Evolutionary conservation across 2,797 vertebrate genomes (phyloP).

Genomic region (Gymnoscopelus braueri): DNA sequence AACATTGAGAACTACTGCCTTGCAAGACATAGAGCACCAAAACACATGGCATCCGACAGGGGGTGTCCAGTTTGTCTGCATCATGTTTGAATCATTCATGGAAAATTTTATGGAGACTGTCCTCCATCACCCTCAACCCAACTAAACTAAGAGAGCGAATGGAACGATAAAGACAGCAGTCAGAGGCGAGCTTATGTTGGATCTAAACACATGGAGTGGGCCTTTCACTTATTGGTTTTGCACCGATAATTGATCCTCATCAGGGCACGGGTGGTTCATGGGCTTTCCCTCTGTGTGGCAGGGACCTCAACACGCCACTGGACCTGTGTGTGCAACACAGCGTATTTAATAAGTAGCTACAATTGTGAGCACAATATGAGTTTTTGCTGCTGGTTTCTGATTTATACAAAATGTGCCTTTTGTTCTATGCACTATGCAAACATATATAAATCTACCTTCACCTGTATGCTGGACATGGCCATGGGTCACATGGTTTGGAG

Average conservation of each 20-base stretch:
- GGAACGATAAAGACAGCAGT: conserved; percentile 15
- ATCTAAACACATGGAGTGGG: conserved; percentile 21
- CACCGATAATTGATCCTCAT: conserved; percentile 16
- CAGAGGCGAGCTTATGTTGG: neutral
- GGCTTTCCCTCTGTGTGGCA: conserved; percentile 12
- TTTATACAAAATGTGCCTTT: too few relatives aligned
- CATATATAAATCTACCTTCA: too few relatives aligned
- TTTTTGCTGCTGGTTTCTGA: too few relatives aligned
- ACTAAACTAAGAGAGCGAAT: conserved; percentile 15
- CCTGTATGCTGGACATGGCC: too few relatives aligned
- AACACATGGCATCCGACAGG: conserved; percentile 15
- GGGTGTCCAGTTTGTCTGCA: conserved; percentile 12
- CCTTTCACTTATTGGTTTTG: neutral
- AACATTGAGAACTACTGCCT: neutral
- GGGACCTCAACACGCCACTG: conserved; percentile 22
- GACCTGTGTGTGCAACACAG: neutral
- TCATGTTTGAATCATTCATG: conserved; percentile 12
- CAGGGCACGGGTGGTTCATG: conserved; percentile 10
- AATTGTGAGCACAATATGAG: neutral
- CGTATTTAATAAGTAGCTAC: too few relatives aligned
- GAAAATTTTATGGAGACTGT: neutral
- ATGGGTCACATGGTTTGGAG: too few relatives aligned
- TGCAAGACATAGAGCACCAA: neutral
- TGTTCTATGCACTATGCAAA: too few relatives aligned
- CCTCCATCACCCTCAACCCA: conserved; percentile 15